Evolutionary conservation across 1,140 invertebrate species (phyloP).

Genomic region (Lysiphlebus fabarum): DNA sequence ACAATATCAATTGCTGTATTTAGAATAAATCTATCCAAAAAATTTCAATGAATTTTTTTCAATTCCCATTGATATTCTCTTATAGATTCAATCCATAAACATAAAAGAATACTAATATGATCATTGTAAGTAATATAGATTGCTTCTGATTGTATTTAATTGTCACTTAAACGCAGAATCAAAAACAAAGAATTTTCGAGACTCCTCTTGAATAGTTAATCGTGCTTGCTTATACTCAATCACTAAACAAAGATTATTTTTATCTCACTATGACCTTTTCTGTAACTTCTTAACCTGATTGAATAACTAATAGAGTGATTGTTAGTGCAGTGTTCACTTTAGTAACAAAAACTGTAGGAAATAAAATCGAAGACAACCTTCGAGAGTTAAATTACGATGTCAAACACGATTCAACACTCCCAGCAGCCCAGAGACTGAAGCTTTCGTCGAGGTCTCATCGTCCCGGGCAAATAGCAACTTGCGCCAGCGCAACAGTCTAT

Average conservation of each 20-base stretch:
- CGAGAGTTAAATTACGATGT: slow-evolving; percentile 47
- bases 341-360: neutral
- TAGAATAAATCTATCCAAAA: no score
- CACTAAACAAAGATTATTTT: slow-evolving; percentile 1
- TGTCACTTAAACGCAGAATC: no score
- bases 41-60: no score
- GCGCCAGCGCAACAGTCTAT: slow-evolving; percentile 47
- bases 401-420: slow-evolving; percentile 73
- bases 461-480: slow-evolving; percentile 52
- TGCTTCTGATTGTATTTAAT: no score
- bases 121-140: no score
- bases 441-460: slow-evolving; percentile 50
- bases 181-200: neutral
- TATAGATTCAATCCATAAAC: no score
- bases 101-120: no score
- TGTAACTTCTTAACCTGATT: slow-evolving; percentile 2
- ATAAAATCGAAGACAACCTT: neutral
- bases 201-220: no score
- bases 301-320: neutral
- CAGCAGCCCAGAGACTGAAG: slow-evolving; percentile 61
- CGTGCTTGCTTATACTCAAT: neutral
- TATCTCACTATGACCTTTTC: neutral
- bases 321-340: neutral
- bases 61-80: no score
- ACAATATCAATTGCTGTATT: no score